Evolutionary conservation across 2,113 vertebrate genomes (phyloP).

Genomic region (Barnardius zonarius): DNA sequence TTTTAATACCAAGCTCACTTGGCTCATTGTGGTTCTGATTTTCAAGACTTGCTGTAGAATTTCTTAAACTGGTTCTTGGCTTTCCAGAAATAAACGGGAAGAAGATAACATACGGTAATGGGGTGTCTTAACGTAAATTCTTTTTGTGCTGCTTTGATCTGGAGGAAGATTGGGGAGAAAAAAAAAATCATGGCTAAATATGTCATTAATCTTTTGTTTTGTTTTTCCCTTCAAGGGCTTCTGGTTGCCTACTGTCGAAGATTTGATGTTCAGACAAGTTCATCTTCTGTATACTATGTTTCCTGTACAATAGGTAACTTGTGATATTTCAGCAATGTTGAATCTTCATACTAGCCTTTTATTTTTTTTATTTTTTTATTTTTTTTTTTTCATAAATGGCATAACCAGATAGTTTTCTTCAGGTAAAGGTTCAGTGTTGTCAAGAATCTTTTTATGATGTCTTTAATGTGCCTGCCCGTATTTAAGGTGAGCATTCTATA

Average conservation of each 20-base stretch:
- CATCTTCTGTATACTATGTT: constrained; percentile 85
- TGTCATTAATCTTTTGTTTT: background rate
- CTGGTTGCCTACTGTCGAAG: constrained; percentile 94
- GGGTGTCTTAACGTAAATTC: background rate
- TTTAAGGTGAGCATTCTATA: background rate
- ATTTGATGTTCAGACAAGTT: constrained; percentile 89
- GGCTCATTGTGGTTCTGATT: background rate
- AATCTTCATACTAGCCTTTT: background rate
- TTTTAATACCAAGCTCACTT: background rate
- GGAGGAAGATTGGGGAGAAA: background rate
- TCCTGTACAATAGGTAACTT: constrained; percentile 85
- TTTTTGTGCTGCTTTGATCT: background rate
- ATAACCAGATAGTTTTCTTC: background rate
- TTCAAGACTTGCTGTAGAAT: background rate
- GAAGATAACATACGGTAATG: background rate
- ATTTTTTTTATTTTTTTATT: too few species aligned
- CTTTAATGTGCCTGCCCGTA: background rate
- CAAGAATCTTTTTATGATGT: background rate
- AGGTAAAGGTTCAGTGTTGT: background rate
- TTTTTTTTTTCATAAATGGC: background rate
- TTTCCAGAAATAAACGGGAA: background rate
- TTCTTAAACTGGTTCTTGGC: background rate
- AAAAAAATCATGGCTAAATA: background rate
- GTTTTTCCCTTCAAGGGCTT: constrained; percentile 76
- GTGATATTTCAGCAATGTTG: background rate